These are phyloP conservation scores for Nebria brevicollis DNA, from an alignment of 2,888 invertebrate genomes.

Conservation along the genomic window DNA sequence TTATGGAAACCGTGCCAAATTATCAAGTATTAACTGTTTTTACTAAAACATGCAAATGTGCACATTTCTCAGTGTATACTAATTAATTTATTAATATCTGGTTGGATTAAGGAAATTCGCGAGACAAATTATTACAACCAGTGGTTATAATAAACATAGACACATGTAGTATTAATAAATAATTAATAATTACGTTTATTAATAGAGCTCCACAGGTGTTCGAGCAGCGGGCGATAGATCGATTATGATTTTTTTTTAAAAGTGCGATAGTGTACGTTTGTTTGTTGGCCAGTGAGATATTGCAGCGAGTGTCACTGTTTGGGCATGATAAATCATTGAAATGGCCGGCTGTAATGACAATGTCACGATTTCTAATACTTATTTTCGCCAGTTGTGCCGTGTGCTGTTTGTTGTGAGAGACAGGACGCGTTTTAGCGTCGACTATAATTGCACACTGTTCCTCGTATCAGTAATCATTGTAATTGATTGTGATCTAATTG, in stretches of 20 bases:
- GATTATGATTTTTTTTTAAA: constrained; percentile 12
- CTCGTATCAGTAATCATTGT: constrained; percentile 32
- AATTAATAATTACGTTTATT: constrained; percentile 27
- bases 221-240: constrained; percentile 31
- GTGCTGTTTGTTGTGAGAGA: background rate
- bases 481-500: constrained; percentile 38
- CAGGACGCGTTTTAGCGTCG: constrained; percentile 10
- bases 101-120: background rate
- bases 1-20: no score
- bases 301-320: constrained; percentile 24
- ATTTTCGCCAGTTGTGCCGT: constrained; percentile 24
- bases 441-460: constrained; percentile 25
- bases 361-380: constrained; percentile 39
- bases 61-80: background rate
- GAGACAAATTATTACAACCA: background rate
- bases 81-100: background rate
- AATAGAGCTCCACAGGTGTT: constrained; percentile 21
- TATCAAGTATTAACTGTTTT: no score
- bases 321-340: background rate
- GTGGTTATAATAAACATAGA: background rate
- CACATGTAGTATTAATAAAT: constrained; percentile 4
- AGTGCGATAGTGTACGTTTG: background rate
- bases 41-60: no score
- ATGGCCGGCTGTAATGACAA: constrained; percentile 29
- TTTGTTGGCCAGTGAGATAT: background rate